Evolutionary conservation across 1,140 invertebrate genomes (phyloP).

Genomic region (Pseudomyrmex pallidus): DNA sequence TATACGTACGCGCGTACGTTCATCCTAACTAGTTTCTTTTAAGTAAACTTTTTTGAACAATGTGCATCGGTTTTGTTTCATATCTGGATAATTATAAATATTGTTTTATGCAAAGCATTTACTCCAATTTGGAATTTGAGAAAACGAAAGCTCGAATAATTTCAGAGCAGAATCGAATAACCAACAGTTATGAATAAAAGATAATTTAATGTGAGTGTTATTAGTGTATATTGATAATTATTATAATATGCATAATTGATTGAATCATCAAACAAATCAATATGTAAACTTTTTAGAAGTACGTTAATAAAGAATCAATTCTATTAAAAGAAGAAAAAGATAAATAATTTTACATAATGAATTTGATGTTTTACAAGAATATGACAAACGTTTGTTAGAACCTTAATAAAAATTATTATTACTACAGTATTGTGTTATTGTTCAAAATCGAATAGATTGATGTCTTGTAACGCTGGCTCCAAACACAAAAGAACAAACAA

Average conservation of each 20-base stretch:
- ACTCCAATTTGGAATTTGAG: not conserved
- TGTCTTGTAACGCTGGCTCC: too few species aligned
- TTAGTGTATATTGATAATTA: conserved; percentile 35
- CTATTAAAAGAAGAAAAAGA: not conserved
- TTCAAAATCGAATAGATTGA: too few species aligned
- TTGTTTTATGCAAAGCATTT: too few species aligned
- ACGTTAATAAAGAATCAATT: not conserved
- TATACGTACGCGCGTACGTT: not conserved
- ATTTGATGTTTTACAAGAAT: too few species aligned
- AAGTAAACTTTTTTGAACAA: not conserved
- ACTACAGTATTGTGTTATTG: too few species aligned
- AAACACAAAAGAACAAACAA: too few species aligned
- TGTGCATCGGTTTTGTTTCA: too few species aligned
- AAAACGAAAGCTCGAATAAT: not conserved
- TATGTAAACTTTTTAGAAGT: conserved; percentile 10
- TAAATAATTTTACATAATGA: too few species aligned
- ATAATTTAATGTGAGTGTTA: conserved; percentile 35
- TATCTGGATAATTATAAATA: too few species aligned
- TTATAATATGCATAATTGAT: conserved; percentile 7
- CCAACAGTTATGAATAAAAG: not conserved
- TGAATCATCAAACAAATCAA: conserved; percentile 27
- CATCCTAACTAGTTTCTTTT: not conserved
- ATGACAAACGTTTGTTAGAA: too few species aligned
- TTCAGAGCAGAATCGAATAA: not conserved
- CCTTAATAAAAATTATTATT: too few species aligned